phyloP scores from a whole-genome alignment of 53 echinoderm and acorn worm genomes.

The Henricia sp. region DNA sequence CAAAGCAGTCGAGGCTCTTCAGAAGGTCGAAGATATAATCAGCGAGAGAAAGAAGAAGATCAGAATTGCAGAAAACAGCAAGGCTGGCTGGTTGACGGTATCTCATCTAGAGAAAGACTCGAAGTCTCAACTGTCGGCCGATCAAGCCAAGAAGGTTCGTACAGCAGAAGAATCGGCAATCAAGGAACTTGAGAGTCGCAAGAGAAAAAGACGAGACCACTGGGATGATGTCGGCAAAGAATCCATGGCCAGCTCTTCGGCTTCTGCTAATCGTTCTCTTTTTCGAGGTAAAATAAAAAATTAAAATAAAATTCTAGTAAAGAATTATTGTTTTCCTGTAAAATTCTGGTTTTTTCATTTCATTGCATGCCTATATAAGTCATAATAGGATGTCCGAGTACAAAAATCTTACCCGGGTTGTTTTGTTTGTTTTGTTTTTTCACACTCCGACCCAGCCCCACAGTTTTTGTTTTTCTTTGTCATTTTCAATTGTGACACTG shows the following conservation, averaged over 20 bases:
- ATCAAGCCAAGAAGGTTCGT: slow-evolving; percentile 3
- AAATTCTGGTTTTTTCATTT: too few relatives aligned
- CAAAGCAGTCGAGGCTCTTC: not conserved
- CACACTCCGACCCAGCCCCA: too few relatives aligned
- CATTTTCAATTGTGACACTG: too few relatives aligned
- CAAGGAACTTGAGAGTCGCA: not conserved
- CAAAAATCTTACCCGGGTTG: too few relatives aligned
- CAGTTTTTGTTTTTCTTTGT: too few relatives aligned
- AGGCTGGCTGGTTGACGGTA: not conserved
- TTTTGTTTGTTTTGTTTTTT: too few relatives aligned
- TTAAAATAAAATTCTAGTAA: too few relatives aligned
- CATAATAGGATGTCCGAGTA: too few relatives aligned
- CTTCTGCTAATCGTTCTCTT: not conserved
- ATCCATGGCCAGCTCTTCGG: not conserved
- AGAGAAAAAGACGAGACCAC: not conserved
- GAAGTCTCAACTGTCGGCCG: not conserved
- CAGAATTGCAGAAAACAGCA: not conserved
- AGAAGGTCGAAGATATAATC: not conserved
- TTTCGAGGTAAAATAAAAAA: not conserved
- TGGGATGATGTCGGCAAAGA: not conserved
- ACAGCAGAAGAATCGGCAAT: not conserved
- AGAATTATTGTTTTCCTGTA: too few relatives aligned
- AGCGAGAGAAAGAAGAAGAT: not conserved
- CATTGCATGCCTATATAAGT: too few relatives aligned
- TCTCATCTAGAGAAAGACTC: not conserved